These are phyloP conservation scores for Chaetodon trifascialis DNA, from an alignment of 2,113 vertebrate genomes.

Conservation along the genomic window DNA sequence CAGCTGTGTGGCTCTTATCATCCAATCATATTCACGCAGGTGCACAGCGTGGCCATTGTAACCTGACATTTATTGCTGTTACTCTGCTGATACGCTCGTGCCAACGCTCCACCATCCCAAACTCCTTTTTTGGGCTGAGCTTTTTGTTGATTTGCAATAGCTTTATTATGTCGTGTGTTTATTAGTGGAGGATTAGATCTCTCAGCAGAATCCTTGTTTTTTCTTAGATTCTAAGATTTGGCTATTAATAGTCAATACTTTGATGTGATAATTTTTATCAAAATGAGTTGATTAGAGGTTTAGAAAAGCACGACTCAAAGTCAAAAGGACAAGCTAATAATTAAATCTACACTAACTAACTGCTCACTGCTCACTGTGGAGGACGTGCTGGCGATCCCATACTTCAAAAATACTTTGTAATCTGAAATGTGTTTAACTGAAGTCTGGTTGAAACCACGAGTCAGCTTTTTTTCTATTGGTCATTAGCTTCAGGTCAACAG, in stretches of 20 bases:
- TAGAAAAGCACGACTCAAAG: too few species aligned
- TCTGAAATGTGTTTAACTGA: too few species aligned
- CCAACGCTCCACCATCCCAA: background rate
- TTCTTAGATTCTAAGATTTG: background rate
- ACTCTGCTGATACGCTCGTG: conserved; percentile 1
- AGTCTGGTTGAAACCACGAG: too few species aligned
- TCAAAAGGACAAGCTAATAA: background rate
- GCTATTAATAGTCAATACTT: background rate
- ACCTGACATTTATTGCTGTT: background rate
- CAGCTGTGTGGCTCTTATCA: conserved; percentile 1
- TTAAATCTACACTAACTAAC: too few species aligned
- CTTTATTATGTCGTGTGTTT: background rate
- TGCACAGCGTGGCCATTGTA: background rate
- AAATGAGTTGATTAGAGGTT: background rate
- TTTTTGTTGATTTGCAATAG: background rate
- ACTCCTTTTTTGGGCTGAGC: background rate
- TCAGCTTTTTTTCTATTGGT: too few species aligned
- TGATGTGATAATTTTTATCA: too few species aligned
- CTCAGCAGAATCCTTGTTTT: background rate
- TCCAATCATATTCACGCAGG: conserved; percentile 11
- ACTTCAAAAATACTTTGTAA: background rate
- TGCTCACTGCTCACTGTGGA: background rate
- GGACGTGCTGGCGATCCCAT: background rate
- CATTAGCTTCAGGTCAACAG: too few species aligned
- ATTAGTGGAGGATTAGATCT: background rate